A percentile compares a stretch with the other conserved stretches of the same genome.
These are phyloP conservation scores for Diadophis punctatus DNA, from an alignment of 2,113 vertebrate genomes.

Conservation along the genomic window DNA sequence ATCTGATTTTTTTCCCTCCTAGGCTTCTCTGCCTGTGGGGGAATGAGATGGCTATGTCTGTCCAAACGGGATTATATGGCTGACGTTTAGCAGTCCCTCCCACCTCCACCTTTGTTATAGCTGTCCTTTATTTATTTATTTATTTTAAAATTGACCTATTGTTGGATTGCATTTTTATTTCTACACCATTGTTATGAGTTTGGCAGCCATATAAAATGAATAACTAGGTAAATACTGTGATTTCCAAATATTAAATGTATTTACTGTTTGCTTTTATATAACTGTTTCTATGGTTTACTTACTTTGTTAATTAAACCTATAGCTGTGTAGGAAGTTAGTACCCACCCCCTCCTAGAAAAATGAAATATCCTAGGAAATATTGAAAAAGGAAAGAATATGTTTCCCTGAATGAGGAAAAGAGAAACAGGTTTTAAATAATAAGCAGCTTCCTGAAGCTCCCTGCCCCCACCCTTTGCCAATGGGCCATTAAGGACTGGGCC, in stretches of 20 bases:
- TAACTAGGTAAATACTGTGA: background rate
- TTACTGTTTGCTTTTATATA: background rate
- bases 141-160: background rate
- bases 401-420: no score
- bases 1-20: background rate
- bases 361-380: no score
- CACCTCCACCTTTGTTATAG: background rate
- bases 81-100: background rate
- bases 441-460: no score
- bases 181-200: background rate
- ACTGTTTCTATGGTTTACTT: constrained; percentile 12
- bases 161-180: no score
- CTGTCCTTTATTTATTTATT: background rate
- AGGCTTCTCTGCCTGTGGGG: background rate
- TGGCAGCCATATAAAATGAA: background rate
- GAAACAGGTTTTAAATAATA: no score
- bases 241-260: constrained; percentile 7
- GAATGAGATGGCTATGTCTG: background rate
- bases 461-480: no score
- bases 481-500: no score
- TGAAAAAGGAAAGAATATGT: no score
- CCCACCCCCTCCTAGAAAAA: no score
- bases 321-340: no score
- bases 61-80: background rate
- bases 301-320: constrained; percentile 34